These are phyloP conservation scores for Phymatocera aterrima DNA, from an alignment of 2,888 invertebrate species.

Conservation along the genomic window DNA sequence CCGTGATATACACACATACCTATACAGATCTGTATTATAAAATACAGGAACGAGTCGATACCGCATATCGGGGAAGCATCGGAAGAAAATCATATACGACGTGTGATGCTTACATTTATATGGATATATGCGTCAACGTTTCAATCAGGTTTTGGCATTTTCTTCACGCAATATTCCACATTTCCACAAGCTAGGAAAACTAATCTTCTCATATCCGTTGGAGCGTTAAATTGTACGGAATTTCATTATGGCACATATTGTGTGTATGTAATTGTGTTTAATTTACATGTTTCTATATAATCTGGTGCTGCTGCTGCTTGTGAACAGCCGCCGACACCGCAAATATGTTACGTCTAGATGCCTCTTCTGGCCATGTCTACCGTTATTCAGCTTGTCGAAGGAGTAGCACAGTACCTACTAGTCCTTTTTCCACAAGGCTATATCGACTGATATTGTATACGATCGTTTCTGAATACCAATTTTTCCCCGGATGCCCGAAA, in stretches of 20 bases:
- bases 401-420: not conserved
- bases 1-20: not conserved
- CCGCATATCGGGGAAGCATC: not conserved
- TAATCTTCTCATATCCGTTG: constrained; percentile 25
- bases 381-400: not conserved
- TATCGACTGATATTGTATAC: too few relatives aligned
- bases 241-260: constrained; percentile 40
- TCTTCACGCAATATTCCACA: not conserved
- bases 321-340: constrained; percentile 30
- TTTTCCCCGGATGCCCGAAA: too few relatives aligned
- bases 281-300: constrained; percentile 43
- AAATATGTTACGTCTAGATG: too few relatives aligned
- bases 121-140: constrained; percentile 7
- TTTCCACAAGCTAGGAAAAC: not conserved
- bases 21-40: not conserved
- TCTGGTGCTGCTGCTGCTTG: constrained; percentile 15
- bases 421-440: not conserved
- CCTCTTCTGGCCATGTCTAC: not conserved
- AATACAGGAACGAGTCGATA: not conserved
- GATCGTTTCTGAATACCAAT: not conserved
- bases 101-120: constrained; percentile 11
- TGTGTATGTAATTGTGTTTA: constrained; percentile 39
- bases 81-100: not conserved
- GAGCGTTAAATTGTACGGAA: constrained; percentile 36
- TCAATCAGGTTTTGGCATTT: constrained; percentile 24